phyloP scores from a whole-genome alignment of 2,888 invertebrate genomes.

The Exephanes ischioxanthus region DNA sequence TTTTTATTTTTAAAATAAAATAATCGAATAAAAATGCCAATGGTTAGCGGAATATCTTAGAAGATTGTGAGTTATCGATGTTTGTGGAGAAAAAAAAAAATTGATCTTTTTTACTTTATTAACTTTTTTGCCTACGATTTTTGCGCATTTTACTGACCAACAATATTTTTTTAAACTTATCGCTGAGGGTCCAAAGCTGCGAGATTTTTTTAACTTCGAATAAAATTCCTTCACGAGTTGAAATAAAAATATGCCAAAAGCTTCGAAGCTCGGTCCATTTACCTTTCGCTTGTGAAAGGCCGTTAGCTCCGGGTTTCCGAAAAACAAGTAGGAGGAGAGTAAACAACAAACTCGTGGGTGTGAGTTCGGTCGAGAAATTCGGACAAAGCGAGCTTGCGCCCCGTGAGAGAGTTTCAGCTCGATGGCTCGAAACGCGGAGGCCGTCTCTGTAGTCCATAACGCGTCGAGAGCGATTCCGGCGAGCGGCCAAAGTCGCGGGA shows the following conservation, averaged over 20 bases:
- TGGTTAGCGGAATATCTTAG: background rate
- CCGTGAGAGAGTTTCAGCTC: conserved; percentile 8
- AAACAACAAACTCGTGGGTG: conserved; percentile 2
- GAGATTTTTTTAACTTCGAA: too few species aligned
- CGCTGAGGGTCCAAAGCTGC: too few species aligned
- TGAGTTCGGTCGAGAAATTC: conserved; percentile 21
- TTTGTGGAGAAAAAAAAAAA: background rate
- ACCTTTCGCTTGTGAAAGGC: conserved; percentile 12
- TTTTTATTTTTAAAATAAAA: background rate
- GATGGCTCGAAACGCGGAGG: background rate
- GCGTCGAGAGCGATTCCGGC: conserved; percentile 52
- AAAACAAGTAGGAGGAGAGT: background rate
- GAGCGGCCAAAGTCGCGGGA: conserved; percentile 29
- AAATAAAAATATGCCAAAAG: background rate
- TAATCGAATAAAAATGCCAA: background rate
- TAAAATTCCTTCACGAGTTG: too few species aligned
- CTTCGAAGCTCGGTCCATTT: background rate
- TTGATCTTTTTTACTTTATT: background rate
- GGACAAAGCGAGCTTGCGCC: conserved; percentile 20
- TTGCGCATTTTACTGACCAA: background rate
- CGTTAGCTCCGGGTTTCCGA: background rate
- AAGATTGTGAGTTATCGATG: background rate
- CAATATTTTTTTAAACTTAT: too few species aligned
- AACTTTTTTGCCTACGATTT: background rate
- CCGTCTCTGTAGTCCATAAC: background rate